Percentiles rank a stretch among this genome's conserved stretches.
Evolutionary conservation across 2,888 invertebrate species (phyloP).

Genomic region (Orthosia gothica): DNA sequence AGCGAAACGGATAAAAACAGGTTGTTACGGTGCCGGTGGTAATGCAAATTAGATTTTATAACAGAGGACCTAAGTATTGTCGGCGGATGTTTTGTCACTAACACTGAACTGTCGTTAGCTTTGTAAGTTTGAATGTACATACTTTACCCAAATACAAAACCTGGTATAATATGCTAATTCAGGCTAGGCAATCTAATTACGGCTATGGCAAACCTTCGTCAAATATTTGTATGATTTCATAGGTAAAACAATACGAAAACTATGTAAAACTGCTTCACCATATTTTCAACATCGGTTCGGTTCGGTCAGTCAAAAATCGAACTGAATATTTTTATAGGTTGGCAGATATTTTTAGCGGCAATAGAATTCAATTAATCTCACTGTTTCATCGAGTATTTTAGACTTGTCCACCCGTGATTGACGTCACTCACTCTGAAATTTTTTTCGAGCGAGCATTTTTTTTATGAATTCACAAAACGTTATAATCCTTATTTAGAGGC

Average conservation of each 20-base stretch:
- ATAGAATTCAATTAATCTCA: slow-evolving; percentile 60
- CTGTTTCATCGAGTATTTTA: slow-evolving; percentile 54
- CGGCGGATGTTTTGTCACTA: slow-evolving; percentile 49
- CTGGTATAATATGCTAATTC: slow-evolving; percentile 34
- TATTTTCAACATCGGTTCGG: slow-evolving; percentile 19
- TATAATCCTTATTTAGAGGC: slow-evolving; percentile 28
- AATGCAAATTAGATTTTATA: slow-evolving; percentile 65
- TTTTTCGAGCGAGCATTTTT: slow-evolving; percentile 37
- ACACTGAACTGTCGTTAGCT: slow-evolving; percentile 40
- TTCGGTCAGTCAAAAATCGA: slow-evolving; percentile 25
- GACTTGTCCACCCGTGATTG: slow-evolving; percentile 53
- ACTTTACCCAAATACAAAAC: slow-evolving; percentile 16
- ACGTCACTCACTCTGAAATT: slow-evolving; percentile 48
- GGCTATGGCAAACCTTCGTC: slow-evolving; percentile 6
- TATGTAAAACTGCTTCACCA: not conserved
- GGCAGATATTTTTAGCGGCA: slow-evolving; percentile 37
- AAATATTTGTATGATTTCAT: slow-evolving; percentile 16
- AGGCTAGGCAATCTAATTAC: slow-evolving; percentile 26
- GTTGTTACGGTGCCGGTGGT: slow-evolving; percentile 43
- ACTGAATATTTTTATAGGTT: slow-evolving; percentile 38
- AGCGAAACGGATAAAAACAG: slow-evolving; percentile 53
- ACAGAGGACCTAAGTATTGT: slow-evolving; percentile 48
- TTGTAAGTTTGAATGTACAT: slow-evolving; percentile 11
- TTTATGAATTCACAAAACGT: slow-evolving; percentile 37
- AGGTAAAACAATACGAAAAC: not conserved